These are phyloP conservation scores for human (Homo sapiens) DNA, from an alignment of 2,113 vertebrate genomes.

Conservation along the genomic window DNA sequence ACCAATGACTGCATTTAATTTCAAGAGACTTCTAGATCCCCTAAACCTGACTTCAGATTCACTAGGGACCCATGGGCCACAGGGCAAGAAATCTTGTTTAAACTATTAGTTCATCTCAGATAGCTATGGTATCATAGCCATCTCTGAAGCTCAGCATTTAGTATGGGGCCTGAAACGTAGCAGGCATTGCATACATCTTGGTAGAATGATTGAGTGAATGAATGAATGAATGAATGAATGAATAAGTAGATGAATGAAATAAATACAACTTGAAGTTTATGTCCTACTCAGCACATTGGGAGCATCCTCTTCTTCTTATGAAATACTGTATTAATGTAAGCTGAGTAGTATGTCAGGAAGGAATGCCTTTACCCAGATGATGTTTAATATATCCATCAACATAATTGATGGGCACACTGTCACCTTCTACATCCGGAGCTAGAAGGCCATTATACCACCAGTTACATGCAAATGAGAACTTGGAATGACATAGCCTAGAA, in stretches of 20 bases:
- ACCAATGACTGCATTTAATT: not conserved
- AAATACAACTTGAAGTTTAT: not conserved
- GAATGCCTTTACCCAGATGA: not conserved
- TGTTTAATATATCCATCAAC: not conserved
- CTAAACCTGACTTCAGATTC: not conserved
- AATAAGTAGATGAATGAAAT: not conserved
- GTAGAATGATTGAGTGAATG: not conserved
- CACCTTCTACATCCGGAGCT: not conserved
- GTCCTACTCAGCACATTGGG: not conserved
- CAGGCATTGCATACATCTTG: not conserved
- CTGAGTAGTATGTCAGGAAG: not conserved
- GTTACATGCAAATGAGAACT: not conserved
- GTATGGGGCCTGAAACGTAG: not conserved
- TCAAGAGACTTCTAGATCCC: not conserved
- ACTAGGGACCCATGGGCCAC: not conserved
- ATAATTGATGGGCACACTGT: not conserved
- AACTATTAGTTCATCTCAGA: not conserved
- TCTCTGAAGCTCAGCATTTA: not conserved
- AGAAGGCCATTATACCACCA: not conserved
- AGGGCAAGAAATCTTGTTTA: not conserved
- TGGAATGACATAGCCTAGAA: not conserved
- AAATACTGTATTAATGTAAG: not conserved
- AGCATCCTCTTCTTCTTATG: not conserved
- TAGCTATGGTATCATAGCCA: not conserved
- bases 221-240: not conserved